phyloP scores from a whole-genome alignment of 2,797 vertebrate species.

The Pitangus sulphuratus region DNA sequence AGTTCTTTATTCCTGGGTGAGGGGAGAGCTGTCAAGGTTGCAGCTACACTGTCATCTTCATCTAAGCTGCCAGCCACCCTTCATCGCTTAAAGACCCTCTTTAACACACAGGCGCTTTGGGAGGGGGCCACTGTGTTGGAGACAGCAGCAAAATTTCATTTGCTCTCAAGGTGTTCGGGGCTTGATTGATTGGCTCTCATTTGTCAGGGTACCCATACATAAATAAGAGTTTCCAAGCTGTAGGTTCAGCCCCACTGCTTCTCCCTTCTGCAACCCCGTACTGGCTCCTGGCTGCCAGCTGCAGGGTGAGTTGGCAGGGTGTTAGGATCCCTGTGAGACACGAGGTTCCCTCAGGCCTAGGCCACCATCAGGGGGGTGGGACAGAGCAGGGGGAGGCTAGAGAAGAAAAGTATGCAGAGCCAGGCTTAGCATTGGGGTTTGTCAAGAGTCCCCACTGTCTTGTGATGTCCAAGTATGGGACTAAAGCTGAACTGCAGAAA shows the following conservation, averaged over 20 bases:
- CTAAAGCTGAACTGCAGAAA: constrained; percentile 8
- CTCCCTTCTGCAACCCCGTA: neutral
- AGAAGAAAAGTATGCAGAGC: neutral
- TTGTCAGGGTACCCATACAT: neutral
- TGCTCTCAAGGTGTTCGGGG: neutral
- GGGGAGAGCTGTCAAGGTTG: constrained; percentile 60
- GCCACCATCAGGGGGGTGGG: neutral
- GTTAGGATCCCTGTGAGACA: neutral
- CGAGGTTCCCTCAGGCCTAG: fast-evolving
- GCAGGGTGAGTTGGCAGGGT: neutral
- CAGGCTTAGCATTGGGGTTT: neutral
- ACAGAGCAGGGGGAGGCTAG: neutral
- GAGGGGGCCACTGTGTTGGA: neutral
- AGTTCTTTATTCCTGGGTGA: constrained; percentile 56
- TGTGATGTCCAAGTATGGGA: neutral
- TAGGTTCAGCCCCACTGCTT: neutral
- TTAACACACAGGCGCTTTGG: neutral
- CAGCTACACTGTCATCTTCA: constrained; percentile 69
- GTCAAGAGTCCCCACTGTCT: neutral
- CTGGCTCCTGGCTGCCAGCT: neutral
- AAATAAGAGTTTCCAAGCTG: neutral
- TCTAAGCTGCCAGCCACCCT: constrained; percentile 53
- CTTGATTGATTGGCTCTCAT: constrained; percentile 1
- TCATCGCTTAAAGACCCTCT: constrained; percentile 38
- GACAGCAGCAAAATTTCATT: neutral